Evolutionary conservation across 2,113 vertebrate genomes (phyloP).

Genomic region (Cavia aperea): DNA sequence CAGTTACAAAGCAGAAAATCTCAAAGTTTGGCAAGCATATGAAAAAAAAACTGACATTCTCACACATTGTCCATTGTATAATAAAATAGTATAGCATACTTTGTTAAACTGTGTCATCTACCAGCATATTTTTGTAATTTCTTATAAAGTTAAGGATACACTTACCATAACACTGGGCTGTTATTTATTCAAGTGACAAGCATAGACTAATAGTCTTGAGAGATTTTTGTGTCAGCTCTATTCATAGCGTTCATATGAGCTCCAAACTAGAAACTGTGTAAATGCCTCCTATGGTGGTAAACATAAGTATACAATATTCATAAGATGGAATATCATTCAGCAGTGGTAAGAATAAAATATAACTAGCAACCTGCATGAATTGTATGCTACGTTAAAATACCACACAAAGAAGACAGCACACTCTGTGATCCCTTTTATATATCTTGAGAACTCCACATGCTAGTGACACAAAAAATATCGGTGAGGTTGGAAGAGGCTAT

Average conservation of each 20-base stretch:
- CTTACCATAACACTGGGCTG: background rate
- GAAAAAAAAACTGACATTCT: background rate
- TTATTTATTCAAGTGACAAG: background rate
- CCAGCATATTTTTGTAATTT: background rate
- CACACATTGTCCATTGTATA: background rate
- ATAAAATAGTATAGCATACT: background rate
- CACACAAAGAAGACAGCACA: background rate
- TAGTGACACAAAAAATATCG: background rate
- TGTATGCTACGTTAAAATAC: background rate
- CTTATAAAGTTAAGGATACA: background rate
- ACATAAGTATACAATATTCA: background rate
- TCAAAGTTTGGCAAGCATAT: background rate
- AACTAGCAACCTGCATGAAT: background rate
- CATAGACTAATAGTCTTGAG: background rate
- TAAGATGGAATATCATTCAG: background rate
- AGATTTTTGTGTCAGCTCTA: background rate
- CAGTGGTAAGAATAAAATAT: background rate
- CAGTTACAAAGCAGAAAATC: background rate
- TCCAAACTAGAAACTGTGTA: background rate
- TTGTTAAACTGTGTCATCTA: background rate
- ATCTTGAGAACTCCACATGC: background rate
- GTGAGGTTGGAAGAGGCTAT: background rate
- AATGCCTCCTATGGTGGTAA: background rate
- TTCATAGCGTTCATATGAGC: background rate
- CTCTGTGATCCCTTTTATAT: background rate